A percentile compares a stretch with the other conserved stretches of the same genome.
These are phyloP conservation scores for Celastrina argiolus DNA, from an alignment of 2,888 invertebrate genomes.

Conservation along the genomic window DNA sequence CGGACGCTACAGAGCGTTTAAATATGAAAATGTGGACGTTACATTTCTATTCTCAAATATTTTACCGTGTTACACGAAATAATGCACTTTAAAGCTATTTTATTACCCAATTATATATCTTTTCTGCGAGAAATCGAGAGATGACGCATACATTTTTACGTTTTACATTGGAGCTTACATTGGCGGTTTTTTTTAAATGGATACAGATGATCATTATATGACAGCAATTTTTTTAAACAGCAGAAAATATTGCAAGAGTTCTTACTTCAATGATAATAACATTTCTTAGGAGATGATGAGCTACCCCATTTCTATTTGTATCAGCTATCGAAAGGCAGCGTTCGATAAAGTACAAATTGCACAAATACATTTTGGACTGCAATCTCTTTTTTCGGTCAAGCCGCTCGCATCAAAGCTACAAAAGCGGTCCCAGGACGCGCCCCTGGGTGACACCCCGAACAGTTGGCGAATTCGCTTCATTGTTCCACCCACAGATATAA, in stretches of 20 bases:
- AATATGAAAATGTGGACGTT: constrained; percentile 20
- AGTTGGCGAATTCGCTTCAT: constrained; percentile 19
- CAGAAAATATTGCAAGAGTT: too few species aligned
- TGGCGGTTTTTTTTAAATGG: too few species aligned
- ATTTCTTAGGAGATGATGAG: too few species aligned
- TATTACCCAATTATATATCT: constrained; percentile 9
- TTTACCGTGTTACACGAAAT: background rate
- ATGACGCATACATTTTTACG: background rate
- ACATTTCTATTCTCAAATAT: constrained; percentile 21
- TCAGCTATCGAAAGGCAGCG: too few species aligned
- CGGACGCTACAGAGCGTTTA: constrained; percentile 25
- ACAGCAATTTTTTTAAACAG: too few species aligned
- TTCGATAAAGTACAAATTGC: background rate
- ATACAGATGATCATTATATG: too few species aligned
- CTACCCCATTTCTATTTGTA: too few species aligned
- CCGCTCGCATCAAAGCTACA: constrained; percentile 12
- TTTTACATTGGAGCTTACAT: background rate
- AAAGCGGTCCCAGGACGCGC: constrained; percentile 4
- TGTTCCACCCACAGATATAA: constrained; percentile 1
- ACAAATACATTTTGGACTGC: background rate
- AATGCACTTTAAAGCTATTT: constrained; percentile 12
- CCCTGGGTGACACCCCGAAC: constrained; percentile 19
- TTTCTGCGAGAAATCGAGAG: background rate
- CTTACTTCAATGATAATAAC: too few species aligned
- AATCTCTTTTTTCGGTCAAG: constrained; percentile 11